Conservation (phyloP, 1,140 invertebrate genomes). For the Achroia grisella region DNA sequence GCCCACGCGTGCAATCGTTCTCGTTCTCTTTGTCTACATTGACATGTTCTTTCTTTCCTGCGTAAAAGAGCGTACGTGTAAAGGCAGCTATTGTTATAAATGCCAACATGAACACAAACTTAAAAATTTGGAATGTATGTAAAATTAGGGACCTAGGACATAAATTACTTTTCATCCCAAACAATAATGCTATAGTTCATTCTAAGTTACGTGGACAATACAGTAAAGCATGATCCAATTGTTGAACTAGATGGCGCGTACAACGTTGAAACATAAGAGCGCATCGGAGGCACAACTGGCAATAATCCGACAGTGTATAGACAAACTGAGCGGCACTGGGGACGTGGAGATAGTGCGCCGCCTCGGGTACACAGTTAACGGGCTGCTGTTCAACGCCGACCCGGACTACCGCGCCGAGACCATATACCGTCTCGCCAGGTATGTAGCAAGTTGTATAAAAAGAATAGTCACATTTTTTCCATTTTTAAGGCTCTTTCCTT, state of each 20-base stretch:
- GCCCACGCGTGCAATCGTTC: no score
- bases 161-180: no score
- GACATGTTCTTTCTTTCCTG: no score
- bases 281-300: constrained; percentile 33
- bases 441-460: background rate
- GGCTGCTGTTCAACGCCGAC: constrained; percentile 41
- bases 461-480: background rate
- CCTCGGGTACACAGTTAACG: constrained; percentile 34
- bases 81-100: no score
- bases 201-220: no score
- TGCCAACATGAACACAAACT: no score
- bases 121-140: no score
- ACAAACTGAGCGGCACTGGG: constrained; percentile 34
- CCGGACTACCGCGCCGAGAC: constrained; percentile 39
- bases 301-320: constrained; percentile 32
- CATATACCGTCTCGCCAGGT: constrained; percentile 36
- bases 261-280: constrained; percentile 30
- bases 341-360: constrained; percentile 27
- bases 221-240: no score
- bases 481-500: background rate
- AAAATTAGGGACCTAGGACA: no score
- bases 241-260: constrained; percentile 43
- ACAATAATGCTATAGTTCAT: no score
- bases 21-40: no score
- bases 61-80: no score